phyloP scores from a whole-genome alignment of 2,113 vertebrate species.

The Labeo rohita region DNA sequence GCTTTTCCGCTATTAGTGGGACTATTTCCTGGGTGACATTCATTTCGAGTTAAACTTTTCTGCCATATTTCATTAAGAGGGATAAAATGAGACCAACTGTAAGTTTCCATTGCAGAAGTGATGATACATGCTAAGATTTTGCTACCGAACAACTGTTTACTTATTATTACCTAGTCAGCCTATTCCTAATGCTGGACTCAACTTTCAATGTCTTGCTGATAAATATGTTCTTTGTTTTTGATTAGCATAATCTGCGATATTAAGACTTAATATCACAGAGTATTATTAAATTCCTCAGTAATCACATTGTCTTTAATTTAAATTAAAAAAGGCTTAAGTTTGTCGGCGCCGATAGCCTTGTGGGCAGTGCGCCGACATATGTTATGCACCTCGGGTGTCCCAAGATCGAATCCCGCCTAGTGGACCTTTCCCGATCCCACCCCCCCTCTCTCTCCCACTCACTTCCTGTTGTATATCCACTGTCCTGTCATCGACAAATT shows the following conservation, averaged over 20 bases:
- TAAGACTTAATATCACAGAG: not conserved
- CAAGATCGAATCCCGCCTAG: too few species aligned
- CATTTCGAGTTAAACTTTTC: not conserved
- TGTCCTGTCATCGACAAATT: too few species aligned
- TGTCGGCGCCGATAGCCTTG: too few species aligned
- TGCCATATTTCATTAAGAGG: not conserved
- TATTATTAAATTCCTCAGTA: constrained; percentile 5
- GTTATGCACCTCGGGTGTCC: too few species aligned
- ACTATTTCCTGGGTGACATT: not conserved
- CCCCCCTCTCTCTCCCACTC: too few species aligned
- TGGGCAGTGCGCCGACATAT: too few species aligned
- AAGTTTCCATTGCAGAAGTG: not conserved
- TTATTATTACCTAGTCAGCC: not conserved
- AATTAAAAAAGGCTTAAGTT: not conserved
- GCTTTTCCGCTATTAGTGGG: not conserved
- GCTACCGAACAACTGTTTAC: not conserved
- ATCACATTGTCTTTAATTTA: not conserved
- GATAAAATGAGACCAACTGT: not conserved
- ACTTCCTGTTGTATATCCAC: too few species aligned
- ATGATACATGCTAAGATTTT: not conserved
- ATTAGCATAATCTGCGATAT: not conserved
- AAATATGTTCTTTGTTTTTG: not conserved
- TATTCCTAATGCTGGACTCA: constrained; percentile 5
- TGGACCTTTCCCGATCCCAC: too few species aligned
- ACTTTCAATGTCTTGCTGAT: not conserved